Evolutionary conservation across 1,140 invertebrate genomes (phyloP).

Genomic region (Alviniconcha marisindica): DNA sequence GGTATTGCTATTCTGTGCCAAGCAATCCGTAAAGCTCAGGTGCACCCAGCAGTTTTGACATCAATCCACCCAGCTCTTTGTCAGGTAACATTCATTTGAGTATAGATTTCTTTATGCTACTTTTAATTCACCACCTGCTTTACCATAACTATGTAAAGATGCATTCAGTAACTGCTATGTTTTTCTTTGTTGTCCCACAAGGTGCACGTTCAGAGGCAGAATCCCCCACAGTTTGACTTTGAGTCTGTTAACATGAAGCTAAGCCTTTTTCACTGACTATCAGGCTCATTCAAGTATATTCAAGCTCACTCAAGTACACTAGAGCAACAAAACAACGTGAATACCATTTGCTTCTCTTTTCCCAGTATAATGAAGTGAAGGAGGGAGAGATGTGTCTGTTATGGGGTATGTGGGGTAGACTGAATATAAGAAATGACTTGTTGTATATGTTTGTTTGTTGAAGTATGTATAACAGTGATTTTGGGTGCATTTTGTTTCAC

Average conservation of each 20-base stretch:
- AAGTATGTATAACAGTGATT: not conserved
- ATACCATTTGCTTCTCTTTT: not conserved
- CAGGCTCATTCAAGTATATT: no score
- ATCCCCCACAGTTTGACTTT: no score
- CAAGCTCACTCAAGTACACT: no score
- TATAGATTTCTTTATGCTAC: no score
- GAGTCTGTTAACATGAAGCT: no score
- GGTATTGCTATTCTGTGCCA: conserved; percentile 90
- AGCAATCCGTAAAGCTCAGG: conserved; percentile 92
- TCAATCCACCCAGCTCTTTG: conserved; percentile 95
- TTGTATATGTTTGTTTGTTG: not conserved
- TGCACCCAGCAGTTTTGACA: conserved; percentile 91
- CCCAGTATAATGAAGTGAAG: not conserved
- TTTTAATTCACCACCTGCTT: no score
- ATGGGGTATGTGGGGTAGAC: no score
- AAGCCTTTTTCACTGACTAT: no score
- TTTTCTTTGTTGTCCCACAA: not conserved
- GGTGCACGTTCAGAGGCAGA: not conserved
- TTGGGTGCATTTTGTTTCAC: not conserved
- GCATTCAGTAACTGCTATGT: no score
- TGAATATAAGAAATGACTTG: no score
- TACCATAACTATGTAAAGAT: no score
- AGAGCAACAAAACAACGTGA: no score
- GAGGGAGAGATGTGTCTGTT: not conserved
- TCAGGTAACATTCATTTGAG: conserved; percentile 81